Base-by-base conservation (phyloP, 1,140 invertebrate species). In the Scaptomyza graminum region DNA sequence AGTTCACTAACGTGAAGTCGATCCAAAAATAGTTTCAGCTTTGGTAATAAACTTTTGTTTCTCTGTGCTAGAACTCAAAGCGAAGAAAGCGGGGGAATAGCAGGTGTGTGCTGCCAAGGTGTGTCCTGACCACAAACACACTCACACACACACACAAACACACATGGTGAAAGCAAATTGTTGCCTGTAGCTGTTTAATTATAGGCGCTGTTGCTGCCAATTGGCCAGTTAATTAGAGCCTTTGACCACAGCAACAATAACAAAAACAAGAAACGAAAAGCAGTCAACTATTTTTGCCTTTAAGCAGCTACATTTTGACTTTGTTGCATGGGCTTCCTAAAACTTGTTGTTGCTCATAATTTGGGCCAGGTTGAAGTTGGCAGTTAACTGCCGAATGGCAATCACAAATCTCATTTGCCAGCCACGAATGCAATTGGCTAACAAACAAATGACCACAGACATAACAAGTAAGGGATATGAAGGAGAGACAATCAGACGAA, bases 171-270 rank as follows among this genome's bases (percentile, higher is more conserved):
- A 5, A 8, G 13, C 31, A 28, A 67, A 46, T 37, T 61, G 65
- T 37, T 43, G 67, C 61, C 44, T 64, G 49, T 43, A 39, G 51
- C 69, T 55, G 63, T 64, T 70, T 66, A 78, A 75, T 70, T 64
- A 63, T 74, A 44, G 79, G 59, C 75, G 47, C 49, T 57, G 15
- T 49, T 41, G 39, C 41, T 34, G 69, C 63, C 79, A 82, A 82
- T 81, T 79, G 79, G 65, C 49, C n/a, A 71, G 70, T 82, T 82
- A 82, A 82, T 82, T 79, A 73, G 70, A 71, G 49, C 43, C 61
- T 68, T 68, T 55, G 69, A 52, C 63, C 63, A 47, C 12, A 46
- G 52, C 47, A 39, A 39, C 37, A 39, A 37, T 52, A 37, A 49
- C 51, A 34, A 46, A 18, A 39, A 52, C 51, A 39, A 4, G 5